These are phyloP conservation scores for Ichneumoninae sp. DNA, from an alignment of 2,888 invertebrate species.

Conservation along the genomic window DNA sequence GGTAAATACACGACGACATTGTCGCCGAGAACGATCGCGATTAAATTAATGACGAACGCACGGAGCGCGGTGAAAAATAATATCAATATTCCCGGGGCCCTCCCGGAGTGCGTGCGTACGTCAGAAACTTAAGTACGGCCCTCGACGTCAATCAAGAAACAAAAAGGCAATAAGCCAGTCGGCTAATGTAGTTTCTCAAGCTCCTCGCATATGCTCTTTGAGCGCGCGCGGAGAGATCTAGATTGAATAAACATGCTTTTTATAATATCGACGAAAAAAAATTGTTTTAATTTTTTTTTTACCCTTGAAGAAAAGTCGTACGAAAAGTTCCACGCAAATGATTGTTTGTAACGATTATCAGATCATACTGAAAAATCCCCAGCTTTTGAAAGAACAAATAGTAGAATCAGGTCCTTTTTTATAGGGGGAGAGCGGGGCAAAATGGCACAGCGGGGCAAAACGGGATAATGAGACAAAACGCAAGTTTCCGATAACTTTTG, in stretches of 20 bases:
- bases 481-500: too few relatives aligned
- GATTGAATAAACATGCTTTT: constrained; percentile 20
- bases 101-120: constrained; percentile 6
- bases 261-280: constrained; percentile 12
- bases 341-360: background rate
- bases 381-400: background rate
- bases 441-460: too few relatives aligned
- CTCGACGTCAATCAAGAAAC: constrained; percentile 43
- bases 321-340: background rate
- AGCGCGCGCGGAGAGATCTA: background rate
- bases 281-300: background rate
- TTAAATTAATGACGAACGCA: background rate
- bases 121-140: constrained; percentile 31
- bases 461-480: too few relatives aligned
- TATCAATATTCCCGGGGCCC: constrained; percentile 16
- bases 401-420: background rate
- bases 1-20: background rate
- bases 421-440: background rate
- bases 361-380: background rate
- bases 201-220: background rate
- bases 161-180: constrained; percentile 32
- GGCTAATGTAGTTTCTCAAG: constrained; percentile 13
- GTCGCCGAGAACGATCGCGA: background rate
- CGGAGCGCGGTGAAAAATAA: constrained; percentile 8
- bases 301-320: too few relatives aligned